Base-by-base conservation (phyloP, 1,140 invertebrate genomes). In the Luehdorfia chinensis region DNA sequence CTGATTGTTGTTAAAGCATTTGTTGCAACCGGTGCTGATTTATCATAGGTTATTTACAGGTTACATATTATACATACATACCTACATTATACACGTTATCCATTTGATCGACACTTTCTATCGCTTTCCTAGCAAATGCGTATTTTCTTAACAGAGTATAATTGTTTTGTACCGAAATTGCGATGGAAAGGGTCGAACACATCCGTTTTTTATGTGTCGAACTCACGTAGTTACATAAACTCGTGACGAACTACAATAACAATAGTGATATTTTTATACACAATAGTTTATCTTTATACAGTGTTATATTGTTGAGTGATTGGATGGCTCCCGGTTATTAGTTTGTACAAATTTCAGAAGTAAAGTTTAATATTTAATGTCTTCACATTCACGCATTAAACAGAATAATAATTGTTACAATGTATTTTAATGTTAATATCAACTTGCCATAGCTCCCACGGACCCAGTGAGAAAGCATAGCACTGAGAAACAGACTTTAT, bases 221-320 rank as follows among this genome's bases (percentile, higher is more conserved):
- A 50, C 47, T 37, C 64, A 53, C 59, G 55, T 23, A 43, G 32
- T 63, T 60, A 45, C 51, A 50, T 52, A 57, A 58, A 44, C 37
- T 63, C 70, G 65, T 57, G 63, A 54, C 51, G 46, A 68, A 57
- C 57, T 49, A 74, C 78, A 85, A 77, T 73, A 79, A 67, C 74
- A 85, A 81, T 81, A 84, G 75, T 75, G 50, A 84, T 85, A 85
- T 85, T 85, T 85, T 85, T 85, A 85, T 85, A 84, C 73, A 81
- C 68, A 74, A 84, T 85, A 85, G 76, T 78, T 81, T 85, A 85
- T 78, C 81, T 84, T 76, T 84, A 85, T 79, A 84, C 75, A 75
- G 49, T 79, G 65, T 76, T 85, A 77, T 69, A 80, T 85, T 80
- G 75, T 84, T 84, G 69, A 75, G 72, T 84, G 77, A 81, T 76